Evolutionary conservation across 1,140 invertebrate genomes (phyloP).

Genomic region (Belonocnema kinseyi): DNA sequence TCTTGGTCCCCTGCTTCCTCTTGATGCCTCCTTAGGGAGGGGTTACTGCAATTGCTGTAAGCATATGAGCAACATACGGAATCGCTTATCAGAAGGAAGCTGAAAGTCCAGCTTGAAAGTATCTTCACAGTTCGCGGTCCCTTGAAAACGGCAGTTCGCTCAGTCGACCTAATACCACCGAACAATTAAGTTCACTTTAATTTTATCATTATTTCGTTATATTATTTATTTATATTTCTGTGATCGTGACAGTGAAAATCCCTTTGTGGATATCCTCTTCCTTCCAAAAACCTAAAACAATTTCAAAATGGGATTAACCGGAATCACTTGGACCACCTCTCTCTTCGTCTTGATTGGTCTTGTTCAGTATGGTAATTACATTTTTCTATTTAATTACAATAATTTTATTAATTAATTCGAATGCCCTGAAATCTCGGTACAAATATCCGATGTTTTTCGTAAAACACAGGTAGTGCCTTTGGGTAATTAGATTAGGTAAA

Average conservation of each 20-base stretch:
- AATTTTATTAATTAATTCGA: too few species aligned
- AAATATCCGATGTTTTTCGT: too few species aligned
- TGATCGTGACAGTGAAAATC: conserved; percentile 9
- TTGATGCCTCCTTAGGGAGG: conserved; percentile 6
- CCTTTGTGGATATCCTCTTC: conserved; percentile 2
- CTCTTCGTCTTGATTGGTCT: conserved; percentile 31
- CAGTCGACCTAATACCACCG: neutral
- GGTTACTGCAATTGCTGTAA: neutral
- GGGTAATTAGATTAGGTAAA: too few species aligned
- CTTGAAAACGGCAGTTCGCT: neutral
- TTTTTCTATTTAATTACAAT: too few species aligned
- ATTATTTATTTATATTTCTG: neutral
- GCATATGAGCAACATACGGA: conserved; percentile 18
- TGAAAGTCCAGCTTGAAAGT: conserved; percentile 22
- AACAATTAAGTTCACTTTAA: neutral
- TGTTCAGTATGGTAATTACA: conserved; percentile 38
- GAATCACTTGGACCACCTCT: conserved; percentile 32
- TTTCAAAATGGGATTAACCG: conserved; percentile 35
- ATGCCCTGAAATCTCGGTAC: too few species aligned
- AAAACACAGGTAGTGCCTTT: too few species aligned
- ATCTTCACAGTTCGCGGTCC: neutral
- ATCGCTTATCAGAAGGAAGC: conserved; percentile 21
- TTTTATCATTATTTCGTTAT: neutral
- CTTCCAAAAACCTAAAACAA: neutral
- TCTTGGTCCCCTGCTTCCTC: conserved; percentile 10